A percentile compares a stretch with the other conserved stretches of the same genome.
Evolutionary conservation across 2,888 invertebrate genomes (phyloP).

Genomic region (Cenopis cana): DNA sequence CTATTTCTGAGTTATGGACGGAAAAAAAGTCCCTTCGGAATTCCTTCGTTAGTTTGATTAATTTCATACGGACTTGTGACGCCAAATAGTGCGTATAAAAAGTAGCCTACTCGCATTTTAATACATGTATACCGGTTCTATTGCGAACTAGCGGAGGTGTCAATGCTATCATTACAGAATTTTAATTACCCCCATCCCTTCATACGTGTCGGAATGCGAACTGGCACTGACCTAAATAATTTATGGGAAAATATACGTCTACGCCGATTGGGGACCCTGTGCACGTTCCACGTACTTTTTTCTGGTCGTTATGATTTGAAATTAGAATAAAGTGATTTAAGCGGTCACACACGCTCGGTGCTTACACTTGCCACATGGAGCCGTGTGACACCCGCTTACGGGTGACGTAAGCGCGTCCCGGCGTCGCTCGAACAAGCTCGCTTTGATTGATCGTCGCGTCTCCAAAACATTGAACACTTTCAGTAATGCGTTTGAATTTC

Average conservation of each 20-base stretch:
- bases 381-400: conserved; percentile 41
- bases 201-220: conserved; percentile 73
- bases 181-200: conserved; percentile 76
- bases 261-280: conserved; percentile 41
- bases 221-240: conserved; percentile 74
- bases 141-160: conserved; percentile 61
- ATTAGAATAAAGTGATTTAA: conserved; percentile 46
- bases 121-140: conserved; percentile 45
- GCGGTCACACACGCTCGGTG: conserved; percentile 41
- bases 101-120: conserved; percentile 38
- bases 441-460: conserved; percentile 44
- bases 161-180: conserved; percentile 72
- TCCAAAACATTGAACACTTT: conserved; percentile 45
- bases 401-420: conserved; percentile 42
- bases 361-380: conserved; percentile 44
- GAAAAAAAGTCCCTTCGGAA: conserved; percentile 44
- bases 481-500: conserved; percentile 44
- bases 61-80: conserved; percentile 18
- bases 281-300: conserved; percentile 46
- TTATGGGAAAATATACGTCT: conserved; percentile 72
- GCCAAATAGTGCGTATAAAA: conserved; percentile 41
- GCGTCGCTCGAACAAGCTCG: conserved; percentile 40
- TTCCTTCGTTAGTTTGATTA: conserved; percentile 27
- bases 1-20: conserved; percentile 67
- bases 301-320: conserved; percentile 47